Conservation (phyloP, 2,797 vertebrate species). For the Hippopotamyrus pictus region DNA sequence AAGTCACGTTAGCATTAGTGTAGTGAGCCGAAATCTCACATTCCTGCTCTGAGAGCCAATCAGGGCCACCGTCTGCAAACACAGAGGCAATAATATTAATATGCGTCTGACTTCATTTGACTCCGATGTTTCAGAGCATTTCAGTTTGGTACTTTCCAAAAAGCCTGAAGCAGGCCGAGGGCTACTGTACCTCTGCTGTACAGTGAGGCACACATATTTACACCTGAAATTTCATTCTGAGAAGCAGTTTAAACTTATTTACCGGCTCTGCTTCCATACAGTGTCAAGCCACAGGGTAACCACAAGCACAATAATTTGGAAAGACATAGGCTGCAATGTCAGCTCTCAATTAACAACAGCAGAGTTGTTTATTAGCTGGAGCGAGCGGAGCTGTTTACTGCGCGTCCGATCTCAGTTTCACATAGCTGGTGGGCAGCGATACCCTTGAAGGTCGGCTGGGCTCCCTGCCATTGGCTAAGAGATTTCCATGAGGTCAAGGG, state of each 20-base stretch:
- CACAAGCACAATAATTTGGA: neutral
- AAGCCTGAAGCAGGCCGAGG: neutral
- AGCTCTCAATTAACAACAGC: slow-evolving; percentile 51
- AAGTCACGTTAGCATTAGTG: neutral
- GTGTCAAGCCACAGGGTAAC: neutral
- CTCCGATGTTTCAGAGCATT: neutral
- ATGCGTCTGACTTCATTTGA: neutral
- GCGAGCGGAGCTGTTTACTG: slow-evolving; percentile 48
- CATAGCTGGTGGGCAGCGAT: slow-evolving; percentile 31
- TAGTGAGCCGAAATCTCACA: neutral
- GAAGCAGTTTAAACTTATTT: neutral
- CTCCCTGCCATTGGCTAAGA: slow-evolving; percentile 35
- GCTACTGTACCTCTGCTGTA: neutral
- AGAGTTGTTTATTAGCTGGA: slow-evolving; percentile 57
- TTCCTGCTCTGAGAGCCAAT: neutral
- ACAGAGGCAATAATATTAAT: neutral
- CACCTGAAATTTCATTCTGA: neutral
- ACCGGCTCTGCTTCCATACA: neutral
- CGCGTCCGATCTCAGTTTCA: slow-evolving; percentile 44
- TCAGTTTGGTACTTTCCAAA: neutral
- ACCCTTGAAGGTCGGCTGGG: slow-evolving; percentile 23
- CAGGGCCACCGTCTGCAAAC: neutral
- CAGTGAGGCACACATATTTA: neutral
- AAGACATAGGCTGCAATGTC: neutral
- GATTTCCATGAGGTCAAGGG: slow-evolving; percentile 67